Evolutionary conservation across 2,797 vertebrate species (phyloP).

Genomic region (Cyclopterus lumpus): DNA sequence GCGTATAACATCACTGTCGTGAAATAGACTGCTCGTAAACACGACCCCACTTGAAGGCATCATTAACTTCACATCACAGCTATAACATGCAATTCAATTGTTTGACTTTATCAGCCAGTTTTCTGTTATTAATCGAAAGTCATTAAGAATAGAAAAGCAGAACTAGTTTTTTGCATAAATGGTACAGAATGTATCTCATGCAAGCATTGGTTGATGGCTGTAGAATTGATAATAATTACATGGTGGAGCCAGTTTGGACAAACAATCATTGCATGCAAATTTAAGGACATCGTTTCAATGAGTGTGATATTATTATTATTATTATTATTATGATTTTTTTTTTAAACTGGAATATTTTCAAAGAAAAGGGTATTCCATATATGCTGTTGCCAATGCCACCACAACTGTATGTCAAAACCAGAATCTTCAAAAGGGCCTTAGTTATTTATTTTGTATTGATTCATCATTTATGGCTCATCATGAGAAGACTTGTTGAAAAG

Average conservation of each 20-base stretch:
- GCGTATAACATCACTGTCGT: neutral
- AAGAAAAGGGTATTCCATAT: neutral
- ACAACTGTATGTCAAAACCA: neutral
- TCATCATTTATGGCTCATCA: neutral
- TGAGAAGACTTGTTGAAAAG: neutral
- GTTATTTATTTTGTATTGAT: neutral
- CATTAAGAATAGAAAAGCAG: conserved; percentile 8
- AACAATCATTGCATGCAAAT: neutral
- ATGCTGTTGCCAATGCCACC: neutral
- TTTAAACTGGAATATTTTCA: neutral
- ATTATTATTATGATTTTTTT: neutral
- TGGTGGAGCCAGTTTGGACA: neutral
- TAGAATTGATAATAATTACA: neutral
- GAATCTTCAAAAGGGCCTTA: neutral
- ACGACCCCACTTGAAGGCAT: neutral
- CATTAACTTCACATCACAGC: neutral
- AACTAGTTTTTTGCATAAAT: neutral
- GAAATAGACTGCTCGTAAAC: neutral
- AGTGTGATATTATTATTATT: neutral
- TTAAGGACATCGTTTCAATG: neutral
- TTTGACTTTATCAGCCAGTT: neutral
- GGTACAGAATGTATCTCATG: neutral
- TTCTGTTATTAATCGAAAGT: neutral
- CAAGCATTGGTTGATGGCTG: neutral
- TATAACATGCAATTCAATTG: neutral